A percentile compares a stretch with the other conserved stretches of the same genome.
These are phyloP conservation scores for Chloroceryle inda DNA, from an alignment of 2,797 vertebrate species.

Conservation along the genomic window DNA sequence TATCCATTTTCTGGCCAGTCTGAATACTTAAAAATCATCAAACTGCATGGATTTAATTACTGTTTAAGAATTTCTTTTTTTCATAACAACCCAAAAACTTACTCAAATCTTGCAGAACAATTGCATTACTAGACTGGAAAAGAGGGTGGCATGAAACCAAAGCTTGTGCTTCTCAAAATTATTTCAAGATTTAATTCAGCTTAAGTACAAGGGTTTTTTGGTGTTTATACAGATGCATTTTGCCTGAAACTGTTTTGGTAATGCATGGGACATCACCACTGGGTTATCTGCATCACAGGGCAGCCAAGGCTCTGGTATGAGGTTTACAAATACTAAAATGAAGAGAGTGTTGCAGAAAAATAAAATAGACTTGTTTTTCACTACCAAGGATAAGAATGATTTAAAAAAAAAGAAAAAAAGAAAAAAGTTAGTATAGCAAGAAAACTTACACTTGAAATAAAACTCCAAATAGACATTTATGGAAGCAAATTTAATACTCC, in stretches of 20 bases:
- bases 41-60: not conserved
- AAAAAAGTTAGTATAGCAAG: not conserved
- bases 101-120: not conserved
- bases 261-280: rapidly evolving
- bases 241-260: not conserved
- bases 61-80: not conserved
- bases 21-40: not conserved
- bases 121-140: not conserved
- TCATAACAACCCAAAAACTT: not conserved
- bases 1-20: not conserved
- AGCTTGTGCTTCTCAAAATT: not conserved
- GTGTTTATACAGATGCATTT: not conserved
- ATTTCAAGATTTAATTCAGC: not conserved
- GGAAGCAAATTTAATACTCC: not conserved
- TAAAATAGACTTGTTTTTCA: not conserved
- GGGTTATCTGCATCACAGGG: not conserved
- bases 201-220: not conserved
- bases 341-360: not conserved
- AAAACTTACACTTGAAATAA: not conserved
- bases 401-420: too few relatives aligned
- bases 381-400: not conserved
- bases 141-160: not conserved
- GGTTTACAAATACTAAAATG: not conserved
- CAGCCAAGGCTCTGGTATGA: not conserved
- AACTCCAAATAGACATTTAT: not conserved